phyloP scores from a whole-genome alignment of 2,888 invertebrate genomes.

The Pandemis cinnamomeana region DNA sequence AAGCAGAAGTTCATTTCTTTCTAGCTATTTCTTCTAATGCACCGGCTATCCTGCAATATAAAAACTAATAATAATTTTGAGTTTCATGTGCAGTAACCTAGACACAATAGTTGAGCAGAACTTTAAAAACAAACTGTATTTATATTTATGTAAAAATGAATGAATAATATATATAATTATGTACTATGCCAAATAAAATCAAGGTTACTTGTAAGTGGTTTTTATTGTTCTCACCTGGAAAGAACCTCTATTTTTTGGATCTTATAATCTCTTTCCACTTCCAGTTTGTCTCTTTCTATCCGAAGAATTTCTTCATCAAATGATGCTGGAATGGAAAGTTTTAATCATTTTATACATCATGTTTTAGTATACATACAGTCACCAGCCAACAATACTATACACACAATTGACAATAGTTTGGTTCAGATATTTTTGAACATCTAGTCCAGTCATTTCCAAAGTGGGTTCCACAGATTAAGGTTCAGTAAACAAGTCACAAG shows the following conservation, averaged over 20 bases:
- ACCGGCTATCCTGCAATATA: constrained; percentile 54
- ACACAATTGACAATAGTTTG: too few relatives aligned
- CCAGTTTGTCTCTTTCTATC: constrained; percentile 56
- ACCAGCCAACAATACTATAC: too few relatives aligned
- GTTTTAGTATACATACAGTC: too few relatives aligned
- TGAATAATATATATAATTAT: too few relatives aligned
- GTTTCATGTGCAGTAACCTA: not conserved
- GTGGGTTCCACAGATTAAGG: too few relatives aligned
- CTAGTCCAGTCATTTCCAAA: too few relatives aligned
- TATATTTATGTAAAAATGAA: too few relatives aligned
- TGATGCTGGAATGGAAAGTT: constrained; percentile 40
- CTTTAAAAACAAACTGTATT: too few relatives aligned
- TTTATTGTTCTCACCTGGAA: constrained; percentile 43
- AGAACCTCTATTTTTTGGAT: constrained; percentile 55
- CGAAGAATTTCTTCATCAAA: constrained; percentile 57
- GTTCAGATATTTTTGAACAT: too few relatives aligned
- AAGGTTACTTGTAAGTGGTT: not conserved
- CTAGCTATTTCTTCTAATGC: constrained; percentile 54
- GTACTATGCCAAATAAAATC: too few relatives aligned
- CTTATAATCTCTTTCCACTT: constrained; percentile 56
- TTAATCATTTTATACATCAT: too few relatives aligned
- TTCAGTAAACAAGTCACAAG: too few relatives aligned
- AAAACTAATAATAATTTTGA: not conserved
- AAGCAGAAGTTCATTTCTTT: constrained; percentile 45
- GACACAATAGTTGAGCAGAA: not conserved